These are phyloP conservation scores for Habropoda laboriosa DNA, from an alignment of 1,140 invertebrate species.

Conservation along the genomic window DNA sequence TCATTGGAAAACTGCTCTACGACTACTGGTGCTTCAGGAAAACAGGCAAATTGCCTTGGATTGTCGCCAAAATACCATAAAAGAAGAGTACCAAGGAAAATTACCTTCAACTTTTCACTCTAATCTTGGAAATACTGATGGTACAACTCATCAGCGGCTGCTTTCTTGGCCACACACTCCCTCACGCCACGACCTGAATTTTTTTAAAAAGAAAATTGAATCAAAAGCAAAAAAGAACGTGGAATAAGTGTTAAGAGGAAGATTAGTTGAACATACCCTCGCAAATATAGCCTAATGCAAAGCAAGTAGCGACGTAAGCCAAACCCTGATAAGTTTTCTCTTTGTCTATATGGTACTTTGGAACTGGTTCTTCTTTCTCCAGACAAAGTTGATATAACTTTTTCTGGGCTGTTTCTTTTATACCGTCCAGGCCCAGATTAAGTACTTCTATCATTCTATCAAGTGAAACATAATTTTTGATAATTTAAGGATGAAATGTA, in stretches of 20 bases:
- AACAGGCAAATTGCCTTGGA: slow-evolving; percentile 90
- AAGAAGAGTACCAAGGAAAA: neutral
- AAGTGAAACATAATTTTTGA: neutral
- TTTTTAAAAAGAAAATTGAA: slow-evolving; percentile 6
- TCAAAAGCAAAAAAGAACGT: neutral
- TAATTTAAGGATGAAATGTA: neutral
- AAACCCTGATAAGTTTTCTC: slow-evolving; percentile 23
- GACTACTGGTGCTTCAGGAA: slow-evolving; percentile 91
- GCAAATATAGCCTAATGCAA: slow-evolving; percentile 39
- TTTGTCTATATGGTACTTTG: slow-evolving; percentile 45
- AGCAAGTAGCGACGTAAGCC: slow-evolving; percentile 43
- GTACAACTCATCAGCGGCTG: slow-evolving; percentile 61
- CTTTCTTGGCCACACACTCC: slow-evolving; percentile 48
- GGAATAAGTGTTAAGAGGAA: too few species aligned
- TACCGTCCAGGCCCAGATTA: slow-evolving; percentile 4
- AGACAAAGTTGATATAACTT: slow-evolving; percentile 66
- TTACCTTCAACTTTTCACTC: neutral
- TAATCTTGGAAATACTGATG: slow-evolving; percentile 27
- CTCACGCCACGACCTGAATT: slow-evolving; percentile 50
- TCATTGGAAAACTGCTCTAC: slow-evolving; percentile 88
- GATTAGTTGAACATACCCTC: slow-evolving; percentile 22
- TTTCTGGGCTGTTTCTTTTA: slow-evolving; percentile 44
- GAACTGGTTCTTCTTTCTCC: slow-evolving; percentile 31
- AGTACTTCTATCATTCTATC: slow-evolving; percentile 62
- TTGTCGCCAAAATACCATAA: slow-evolving; percentile 86